Evolutionary conservation across 2,113 vertebrate genomes (phyloP).

Genomic region (Hystrix brachyura): DNA sequence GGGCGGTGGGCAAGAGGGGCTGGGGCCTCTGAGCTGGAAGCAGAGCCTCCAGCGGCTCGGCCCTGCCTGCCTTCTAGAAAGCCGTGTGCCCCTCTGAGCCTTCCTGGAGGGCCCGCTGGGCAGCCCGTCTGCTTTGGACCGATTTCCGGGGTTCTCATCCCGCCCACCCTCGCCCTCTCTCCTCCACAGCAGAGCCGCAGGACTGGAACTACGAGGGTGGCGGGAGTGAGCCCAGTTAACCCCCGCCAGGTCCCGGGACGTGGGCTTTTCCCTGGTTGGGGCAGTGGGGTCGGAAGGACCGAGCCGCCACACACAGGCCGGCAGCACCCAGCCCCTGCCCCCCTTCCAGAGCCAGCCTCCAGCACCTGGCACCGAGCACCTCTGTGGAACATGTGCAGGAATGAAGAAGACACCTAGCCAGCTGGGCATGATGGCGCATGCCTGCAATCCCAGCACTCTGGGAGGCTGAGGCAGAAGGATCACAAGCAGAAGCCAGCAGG

Average conservation of each 20-base stretch:
- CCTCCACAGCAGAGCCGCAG: background rate
- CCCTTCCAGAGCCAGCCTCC: background rate
- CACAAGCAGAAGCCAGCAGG: background rate
- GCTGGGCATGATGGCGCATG: no score
- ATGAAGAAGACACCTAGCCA: no score
- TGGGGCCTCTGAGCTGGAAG: background rate
- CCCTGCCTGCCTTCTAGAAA: background rate
- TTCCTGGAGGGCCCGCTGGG: background rate
- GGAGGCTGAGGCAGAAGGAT: background rate
- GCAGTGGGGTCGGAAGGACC: background rate
- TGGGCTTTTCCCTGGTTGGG: background rate
- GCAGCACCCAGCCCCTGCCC: background rate
- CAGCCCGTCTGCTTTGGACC: no score
- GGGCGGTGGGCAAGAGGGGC: background rate
- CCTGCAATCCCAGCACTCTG: background rate
- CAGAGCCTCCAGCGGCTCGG: background rate
- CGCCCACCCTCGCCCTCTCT: background rate
- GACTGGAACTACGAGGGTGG: rapidly evolving
- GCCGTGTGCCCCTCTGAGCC: background rate
- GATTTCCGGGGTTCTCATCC: background rate
- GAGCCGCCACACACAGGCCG: rapidly evolving
- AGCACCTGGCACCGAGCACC: background rate
- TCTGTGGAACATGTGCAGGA: rapidly evolving
- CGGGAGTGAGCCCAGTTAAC: no score
- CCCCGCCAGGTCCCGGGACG: background rate